phyloP scores from a whole-genome alignment of 2,888 invertebrate species.

The Andrena trimmerana region DNA sequence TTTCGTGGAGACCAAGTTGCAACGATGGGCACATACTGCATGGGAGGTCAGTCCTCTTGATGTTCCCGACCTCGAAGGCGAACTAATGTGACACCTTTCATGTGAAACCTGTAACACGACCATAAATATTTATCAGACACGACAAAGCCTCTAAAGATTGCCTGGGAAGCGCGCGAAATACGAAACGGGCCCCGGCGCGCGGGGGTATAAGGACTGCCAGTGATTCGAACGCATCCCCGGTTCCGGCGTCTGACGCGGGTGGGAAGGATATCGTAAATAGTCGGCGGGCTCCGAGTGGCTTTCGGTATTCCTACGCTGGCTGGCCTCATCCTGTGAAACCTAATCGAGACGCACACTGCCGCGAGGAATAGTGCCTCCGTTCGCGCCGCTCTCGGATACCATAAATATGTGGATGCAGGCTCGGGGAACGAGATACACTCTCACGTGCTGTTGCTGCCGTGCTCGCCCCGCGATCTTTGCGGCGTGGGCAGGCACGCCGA shows the following conservation, averaged over 20 bases:
- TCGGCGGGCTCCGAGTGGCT: slow-evolving; percentile 25
- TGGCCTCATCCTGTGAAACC: slow-evolving; percentile 49
- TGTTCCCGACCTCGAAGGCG: background rate
- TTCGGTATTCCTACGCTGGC: slow-evolving; percentile 32
- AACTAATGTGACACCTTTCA: background rate
- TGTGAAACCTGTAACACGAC: slow-evolving; percentile 4
- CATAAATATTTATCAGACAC: slow-evolving; percentile 45
- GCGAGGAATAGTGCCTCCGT: slow-evolving; percentile 67
- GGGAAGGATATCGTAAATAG: slow-evolving; percentile 47
- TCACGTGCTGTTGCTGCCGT: slow-evolving; percentile 60
- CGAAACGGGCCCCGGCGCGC: slow-evolving; percentile 42
- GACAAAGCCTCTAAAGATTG: slow-evolving; percentile 13
- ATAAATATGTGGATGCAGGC: slow-evolving; percentile 65
- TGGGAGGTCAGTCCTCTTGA: too few species aligned
- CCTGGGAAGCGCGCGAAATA: slow-evolving; percentile 24
- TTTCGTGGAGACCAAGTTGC: too few species aligned
- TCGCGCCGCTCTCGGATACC: slow-evolving; percentile 61
- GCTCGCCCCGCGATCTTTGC: slow-evolving; percentile 47
- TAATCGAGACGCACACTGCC: slow-evolving; percentile 61
- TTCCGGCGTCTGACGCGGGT: slow-evolving; percentile 40
- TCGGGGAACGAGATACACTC: slow-evolving; percentile 53
- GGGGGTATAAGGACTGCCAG: slow-evolving; percentile 45
- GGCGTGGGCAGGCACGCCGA: slow-evolving; percentile 77
- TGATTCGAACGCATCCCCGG: slow-evolving; percentile 30
- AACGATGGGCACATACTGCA: too few species aligned